Base-by-base conservation (phyloP, 2,113 vertebrate genomes). In the Thunnus thynnus region DNA sequence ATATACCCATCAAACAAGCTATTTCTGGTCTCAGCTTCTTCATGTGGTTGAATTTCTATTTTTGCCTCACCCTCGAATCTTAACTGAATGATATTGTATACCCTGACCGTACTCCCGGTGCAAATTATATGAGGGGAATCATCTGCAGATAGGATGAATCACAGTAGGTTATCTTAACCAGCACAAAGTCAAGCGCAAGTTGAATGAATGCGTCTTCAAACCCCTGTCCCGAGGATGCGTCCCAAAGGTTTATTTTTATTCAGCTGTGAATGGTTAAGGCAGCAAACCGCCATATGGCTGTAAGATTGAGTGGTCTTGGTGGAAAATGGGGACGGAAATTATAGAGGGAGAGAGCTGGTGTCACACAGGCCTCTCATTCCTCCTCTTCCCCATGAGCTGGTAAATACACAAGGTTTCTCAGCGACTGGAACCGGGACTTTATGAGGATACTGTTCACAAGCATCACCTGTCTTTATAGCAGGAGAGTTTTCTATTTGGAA, bases 321-420 rank as follows among this genome's bases (percentile, higher is more conserved):
- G 92, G 92, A 92, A 92, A 94, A 94, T 85, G 90, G 88, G 90
- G 84, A 92, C 20, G 89, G 86, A 92, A 93, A 93, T 94, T 94
- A 93, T 85, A 93, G 91, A 82, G 92, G 72, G 78, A 72, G 84
- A 87, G 83, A 77, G 82, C 82, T 85, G 89, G 90, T 91, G 92
- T 92, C 93, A 93, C 89, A 90, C 80, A 87, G 87, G 88, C 86
- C 90, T 93, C 71, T 92, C 88, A 89, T 91, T 92, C 90, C 89
- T 85, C 80, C 69, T 72, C 81, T 81, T 73, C 80, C 60, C 73
- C 73, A 62, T n/a, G 50, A 79, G 68, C 76, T 88, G 87, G 55
- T 92, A 91, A 92, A 91, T 92, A 88, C 89, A 80, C 85, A 80
- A 73, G 27, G 60, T 83, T 87, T 80, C 76, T 66, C 41, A 14